These are phyloP conservation scores for Alca torda DNA, from an alignment of 2,797 vertebrate species.

Conservation along the genomic window DNA sequence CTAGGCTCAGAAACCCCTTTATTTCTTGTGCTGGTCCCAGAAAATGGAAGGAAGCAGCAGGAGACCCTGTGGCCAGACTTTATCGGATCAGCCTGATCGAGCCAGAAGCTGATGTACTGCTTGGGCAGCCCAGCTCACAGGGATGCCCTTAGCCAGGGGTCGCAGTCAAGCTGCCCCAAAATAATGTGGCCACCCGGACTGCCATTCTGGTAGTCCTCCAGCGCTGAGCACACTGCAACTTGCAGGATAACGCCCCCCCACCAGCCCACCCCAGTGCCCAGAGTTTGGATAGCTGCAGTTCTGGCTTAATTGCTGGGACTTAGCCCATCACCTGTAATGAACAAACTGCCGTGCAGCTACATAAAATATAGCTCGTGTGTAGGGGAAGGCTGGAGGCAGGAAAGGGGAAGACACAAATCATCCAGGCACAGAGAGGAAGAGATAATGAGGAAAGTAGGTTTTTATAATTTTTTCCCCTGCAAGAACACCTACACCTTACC, in stretches of 20 bases:
- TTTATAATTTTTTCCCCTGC: neutral
- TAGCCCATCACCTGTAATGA: neutral
- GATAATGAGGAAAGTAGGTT: neutral
- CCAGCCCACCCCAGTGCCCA: rapidly evolving
- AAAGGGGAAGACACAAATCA: neutral
- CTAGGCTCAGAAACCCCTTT: neutral
- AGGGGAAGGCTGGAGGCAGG: neutral
- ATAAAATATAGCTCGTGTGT: neutral
- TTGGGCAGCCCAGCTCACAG: neutral
- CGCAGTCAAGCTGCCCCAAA: neutral
- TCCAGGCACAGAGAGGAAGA: neutral
- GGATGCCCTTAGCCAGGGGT: neutral
- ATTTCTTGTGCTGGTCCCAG: neutral
- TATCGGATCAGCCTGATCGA: neutral
- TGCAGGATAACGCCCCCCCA: neutral
- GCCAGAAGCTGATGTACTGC: neutral
- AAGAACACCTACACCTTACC: neutral
- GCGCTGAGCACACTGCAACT: neutral
- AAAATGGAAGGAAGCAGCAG: neutral
- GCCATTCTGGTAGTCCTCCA: neutral
- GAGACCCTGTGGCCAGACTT: neutral
- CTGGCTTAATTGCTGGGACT: neutral
- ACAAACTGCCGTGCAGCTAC: neutral
- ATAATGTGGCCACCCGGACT: neutral
- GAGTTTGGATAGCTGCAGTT: neutral